These are phyloP conservation scores for Phocoena phocoena DNA, from an alignment of 2,113 vertebrate genomes.

Conservation along the genomic window DNA sequence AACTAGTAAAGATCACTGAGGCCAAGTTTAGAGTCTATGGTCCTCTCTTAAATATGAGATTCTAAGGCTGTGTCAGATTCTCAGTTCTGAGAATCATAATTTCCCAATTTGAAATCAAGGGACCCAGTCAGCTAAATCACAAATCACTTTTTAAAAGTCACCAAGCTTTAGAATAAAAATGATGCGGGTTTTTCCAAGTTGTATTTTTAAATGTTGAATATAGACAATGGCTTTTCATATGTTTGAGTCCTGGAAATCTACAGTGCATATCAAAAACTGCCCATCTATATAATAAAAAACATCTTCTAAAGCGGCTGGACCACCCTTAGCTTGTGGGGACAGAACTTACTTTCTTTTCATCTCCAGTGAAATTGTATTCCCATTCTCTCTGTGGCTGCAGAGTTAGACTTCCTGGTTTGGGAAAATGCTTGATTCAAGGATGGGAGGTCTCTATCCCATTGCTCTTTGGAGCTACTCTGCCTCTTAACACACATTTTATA, in stretches of 20 bases:
- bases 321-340: not conserved
- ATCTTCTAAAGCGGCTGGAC: not conserved
- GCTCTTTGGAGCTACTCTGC: not conserved
- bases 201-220: not conserved
- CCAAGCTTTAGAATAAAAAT: constrained; percentile 13
- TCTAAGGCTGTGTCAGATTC: constrained; percentile 11
- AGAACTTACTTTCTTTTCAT: not conserved
- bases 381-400: not conserved
- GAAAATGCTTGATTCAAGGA: not conserved
- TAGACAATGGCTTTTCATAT: not conserved
- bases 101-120: constrained; percentile 18
- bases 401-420: not conserved
- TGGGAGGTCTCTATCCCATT: not conserved
- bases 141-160: not conserved
- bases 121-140: not conserved
- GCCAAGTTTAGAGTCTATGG: not conserved
- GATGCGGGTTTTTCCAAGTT: constrained; percentile 5
- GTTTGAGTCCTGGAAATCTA: not conserved
- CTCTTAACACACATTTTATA: not conserved
- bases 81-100: not conserved
- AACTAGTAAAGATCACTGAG: not conserved
- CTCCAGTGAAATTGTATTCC: not conserved
- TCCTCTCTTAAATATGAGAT: not conserved
- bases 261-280: not conserved
- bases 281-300: not conserved